Conservation (phyloP, 30 jellyfish, hydroid and myxozoan species). For the Pseudorhiza aurosa region DNA sequence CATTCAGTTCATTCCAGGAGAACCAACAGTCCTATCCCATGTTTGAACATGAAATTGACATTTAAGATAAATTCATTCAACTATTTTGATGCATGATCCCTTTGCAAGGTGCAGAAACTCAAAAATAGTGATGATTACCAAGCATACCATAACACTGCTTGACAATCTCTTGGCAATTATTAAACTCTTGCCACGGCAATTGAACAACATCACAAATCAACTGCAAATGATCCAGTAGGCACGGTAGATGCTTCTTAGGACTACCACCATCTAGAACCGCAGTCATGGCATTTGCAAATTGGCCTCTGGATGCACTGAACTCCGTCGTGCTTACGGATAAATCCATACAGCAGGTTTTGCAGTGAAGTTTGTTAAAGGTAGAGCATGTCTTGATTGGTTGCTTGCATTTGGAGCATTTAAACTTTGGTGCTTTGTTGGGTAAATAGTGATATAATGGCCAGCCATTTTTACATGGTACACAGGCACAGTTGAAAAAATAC, state of each 20-base stretch:
- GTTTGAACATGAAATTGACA: too few species aligned
- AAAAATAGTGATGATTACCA: constrained; percentile 62
- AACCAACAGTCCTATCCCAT: too few species aligned
- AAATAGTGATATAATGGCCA: constrained; percentile 82
- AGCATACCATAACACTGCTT: constrained; percentile 84
- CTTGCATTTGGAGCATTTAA: constrained; percentile 32
- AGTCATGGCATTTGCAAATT: constrained; percentile 52
- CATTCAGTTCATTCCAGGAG: too few species aligned
- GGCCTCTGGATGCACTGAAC: constrained; percentile 29
- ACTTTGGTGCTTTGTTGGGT: constrained; percentile 30
- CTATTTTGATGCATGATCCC: too few species aligned
- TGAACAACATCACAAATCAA: constrained; percentile 47
- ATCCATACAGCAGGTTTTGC: constrained; percentile 24
- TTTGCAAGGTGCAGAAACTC: too few species aligned
- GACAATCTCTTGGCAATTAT: constrained; percentile 89
- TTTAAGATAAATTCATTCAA: too few species aligned
- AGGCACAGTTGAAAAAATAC: constrained; percentile 75
- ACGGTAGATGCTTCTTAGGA: constrained; percentile 40
- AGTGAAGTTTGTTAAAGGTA: background rate
- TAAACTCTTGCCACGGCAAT: constrained; percentile 80
- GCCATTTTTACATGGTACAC: constrained; percentile 68
- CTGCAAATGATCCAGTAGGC: constrained; percentile 54
- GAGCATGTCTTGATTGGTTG: background rate
- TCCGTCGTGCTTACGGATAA: background rate
- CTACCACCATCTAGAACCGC: constrained; percentile 63